Conservation (phyloP, 2,888 invertebrate genomes). For the Yponomeuta cagnagella region DNA sequence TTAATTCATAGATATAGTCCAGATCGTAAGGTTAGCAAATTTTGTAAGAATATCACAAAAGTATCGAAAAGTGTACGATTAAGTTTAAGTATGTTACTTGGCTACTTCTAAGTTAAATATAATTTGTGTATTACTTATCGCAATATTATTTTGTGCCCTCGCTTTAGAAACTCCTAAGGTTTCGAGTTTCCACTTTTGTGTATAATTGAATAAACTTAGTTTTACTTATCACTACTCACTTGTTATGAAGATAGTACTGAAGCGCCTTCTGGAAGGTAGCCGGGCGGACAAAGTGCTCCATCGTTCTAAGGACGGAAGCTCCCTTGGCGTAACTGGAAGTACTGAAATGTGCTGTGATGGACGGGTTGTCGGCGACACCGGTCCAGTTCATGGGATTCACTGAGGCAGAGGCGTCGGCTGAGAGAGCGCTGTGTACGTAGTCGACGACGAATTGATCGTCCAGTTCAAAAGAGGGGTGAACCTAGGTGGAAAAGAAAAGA, state of each 20-base stretch:
- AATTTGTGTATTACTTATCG: too few species aligned
- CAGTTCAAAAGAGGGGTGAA: slow-evolving; percentile 49
- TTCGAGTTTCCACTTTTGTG: neutral
- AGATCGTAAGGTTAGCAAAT: too few species aligned
- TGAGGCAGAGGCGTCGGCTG: slow-evolving; percentile 66
- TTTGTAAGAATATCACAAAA: too few species aligned
- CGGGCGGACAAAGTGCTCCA: slow-evolving; percentile 77
- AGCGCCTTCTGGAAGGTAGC: slow-evolving; percentile 74
- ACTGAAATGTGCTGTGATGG: slow-evolving; percentile 78
- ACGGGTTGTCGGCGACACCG: slow-evolving; percentile 67
- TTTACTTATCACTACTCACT: slow-evolving; percentile 54
- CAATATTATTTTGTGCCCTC: too few species aligned
- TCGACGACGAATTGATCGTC: slow-evolving; percentile 80
- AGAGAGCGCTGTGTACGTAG: slow-evolving; percentile 79
- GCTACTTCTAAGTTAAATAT: too few species aligned
- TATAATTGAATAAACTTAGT: too few species aligned
- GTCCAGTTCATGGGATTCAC: slow-evolving; percentile 66
- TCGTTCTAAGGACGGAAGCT: slow-evolving; percentile 78
- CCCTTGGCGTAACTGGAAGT: slow-evolving; percentile 83
- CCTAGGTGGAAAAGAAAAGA: slow-evolving; percentile 34
- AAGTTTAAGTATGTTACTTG: too few species aligned
- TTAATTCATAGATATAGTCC: too few species aligned
- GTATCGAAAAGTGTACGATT: too few species aligned
- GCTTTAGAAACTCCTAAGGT: too few species aligned
- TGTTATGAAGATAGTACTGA: slow-evolving; percentile 69